Evolutionary conservation across 2,888 invertebrate species (phyloP), one percentile per base, ranked within the genome.

Genomic region (Phalera bucephala): DNA sequence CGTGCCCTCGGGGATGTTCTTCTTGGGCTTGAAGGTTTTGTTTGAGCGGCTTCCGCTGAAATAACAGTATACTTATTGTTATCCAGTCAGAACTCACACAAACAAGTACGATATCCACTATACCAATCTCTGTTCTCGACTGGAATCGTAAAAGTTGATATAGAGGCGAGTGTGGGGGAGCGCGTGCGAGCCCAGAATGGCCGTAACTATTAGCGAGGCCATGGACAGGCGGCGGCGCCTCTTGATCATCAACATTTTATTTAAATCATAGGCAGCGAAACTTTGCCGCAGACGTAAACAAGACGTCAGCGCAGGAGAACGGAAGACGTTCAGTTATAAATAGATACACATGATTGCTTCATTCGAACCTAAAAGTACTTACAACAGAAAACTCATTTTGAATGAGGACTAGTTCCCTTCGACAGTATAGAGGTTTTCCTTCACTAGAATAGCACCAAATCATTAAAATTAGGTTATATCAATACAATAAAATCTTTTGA

Each of bases 11-110:
- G 98, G 98, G 70, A 99, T 99, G 87, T 99, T 98, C 87, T 99
- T 99, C 91, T 99, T 99, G 50, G 99, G 99, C 83, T 99, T 99
- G 82, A 99, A 99, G 35, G 99, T 99, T 91, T 98, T 98, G 63
- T 97, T 97, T 49, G 97, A 97, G 75, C 97, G 94, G 85, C 95
- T 94, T 76, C 96, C 95, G 85, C 95, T 95, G 70, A n/a, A 64
- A 76, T 32, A 52, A 8, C n/a, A n/a, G n/a, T n/a, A n/a, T n/a
- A n/a, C n/a, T n/a, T n/a, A n/a, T n/a, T n/a, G n/a, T n/a, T n/a
- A n/a, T n/a, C n/a, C n/a, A n/a, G n/a, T n/a, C n/a, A n/a, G n/a
- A n/a, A n/a, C n/a, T n/a, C n/a, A n/a, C n/a, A n/a, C n/a, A n/a
- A n/a, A n/a, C n/a, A n/a, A n/a, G n/a, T n/a, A n/a, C n/a, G n/a